These are phyloP conservation scores for Sigmodon hispidus DNA, from an alignment of 2,113 vertebrate genomes.

Conservation along the genomic window DNA sequence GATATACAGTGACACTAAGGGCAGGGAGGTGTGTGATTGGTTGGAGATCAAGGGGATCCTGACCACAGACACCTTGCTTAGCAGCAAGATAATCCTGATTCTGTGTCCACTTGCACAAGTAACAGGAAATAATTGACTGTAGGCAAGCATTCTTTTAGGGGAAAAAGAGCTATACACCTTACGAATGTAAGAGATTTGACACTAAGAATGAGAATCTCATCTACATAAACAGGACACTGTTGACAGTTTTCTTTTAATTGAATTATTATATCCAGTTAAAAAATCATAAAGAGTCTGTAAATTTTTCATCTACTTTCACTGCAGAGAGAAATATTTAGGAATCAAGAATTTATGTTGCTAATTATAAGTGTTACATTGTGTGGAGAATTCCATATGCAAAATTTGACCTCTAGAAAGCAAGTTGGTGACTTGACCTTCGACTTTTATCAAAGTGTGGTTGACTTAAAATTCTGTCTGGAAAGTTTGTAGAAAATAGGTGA, in stretches of 20 bases:
- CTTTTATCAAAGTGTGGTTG: conserved; percentile 67
- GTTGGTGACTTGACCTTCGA: conserved; percentile 59
- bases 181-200: conserved; percentile 70
- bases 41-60: no score
- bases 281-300: conserved; percentile 64
- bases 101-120: conserved; percentile 16
- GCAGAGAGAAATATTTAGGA: not conserved
- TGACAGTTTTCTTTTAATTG: conserved; percentile 47
- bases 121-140: conserved; percentile 64
- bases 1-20: no score
- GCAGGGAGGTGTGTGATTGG: no score
- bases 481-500: conserved; percentile 20
- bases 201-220: conserved; percentile 48
- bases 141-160: conserved; percentile 56
- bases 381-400: conserved; percentile 19
- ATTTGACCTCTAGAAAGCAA: conserved; percentile 41
- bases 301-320: conserved; percentile 64
- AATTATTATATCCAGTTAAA: conserved; percentile 41
- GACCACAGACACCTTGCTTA: no score
- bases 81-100: no score
- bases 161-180: conserved; percentile 37
- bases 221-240: conserved; percentile 61
- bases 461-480: conserved; percentile 63
- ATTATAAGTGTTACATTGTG: conserved; percentile 67
- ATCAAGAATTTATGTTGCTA: conserved; percentile 5